Evolutionary conservation across 2,797 vertebrate species (phyloP).

Genomic region (Semotilus atromaculatus): DNA sequence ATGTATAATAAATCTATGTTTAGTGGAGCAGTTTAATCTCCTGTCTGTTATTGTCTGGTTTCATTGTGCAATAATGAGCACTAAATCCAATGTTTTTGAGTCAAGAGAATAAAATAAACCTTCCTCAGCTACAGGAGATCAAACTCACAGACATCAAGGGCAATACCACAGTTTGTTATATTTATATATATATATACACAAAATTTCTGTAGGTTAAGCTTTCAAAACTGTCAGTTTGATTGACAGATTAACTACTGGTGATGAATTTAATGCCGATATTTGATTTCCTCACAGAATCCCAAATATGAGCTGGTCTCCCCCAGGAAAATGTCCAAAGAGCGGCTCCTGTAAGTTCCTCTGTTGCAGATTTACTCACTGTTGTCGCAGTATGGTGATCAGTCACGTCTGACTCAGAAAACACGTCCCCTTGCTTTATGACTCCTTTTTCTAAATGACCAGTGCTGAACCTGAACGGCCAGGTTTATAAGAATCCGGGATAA

Average conservation of each 20-base stretch:
- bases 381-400: neutral
- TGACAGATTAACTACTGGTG: neutral
- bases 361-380: neutral
- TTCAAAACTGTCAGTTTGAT: neutral
- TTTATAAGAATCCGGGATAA: neutral
- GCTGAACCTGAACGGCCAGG: neutral
- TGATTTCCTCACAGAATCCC: conserved; percentile 75
- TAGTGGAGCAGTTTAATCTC: too few relatives aligned
- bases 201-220: neutral
- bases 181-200: too few relatives aligned
- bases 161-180: too few relatives aligned
- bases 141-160: too few relatives aligned
- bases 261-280: neutral
- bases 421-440: conserved; percentile 8
- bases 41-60: too few relatives aligned
- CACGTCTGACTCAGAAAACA: neutral
- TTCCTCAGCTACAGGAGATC: too few relatives aligned
- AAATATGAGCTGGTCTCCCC: conserved; percentile 81
- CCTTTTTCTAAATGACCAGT: conserved; percentile 10
- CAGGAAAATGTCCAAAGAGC: conserved; percentile 77
- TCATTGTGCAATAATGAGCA: too few relatives aligned
- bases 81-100: too few relatives aligned
- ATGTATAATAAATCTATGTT: too few relatives aligned
- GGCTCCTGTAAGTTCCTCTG: conserved; percentile 75
- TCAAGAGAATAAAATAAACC: too few relatives aligned